These are phyloP conservation scores for Bombycilla garrulus DNA, from an alignment of 2,113 vertebrate species.

Conservation along the genomic window DNA sequence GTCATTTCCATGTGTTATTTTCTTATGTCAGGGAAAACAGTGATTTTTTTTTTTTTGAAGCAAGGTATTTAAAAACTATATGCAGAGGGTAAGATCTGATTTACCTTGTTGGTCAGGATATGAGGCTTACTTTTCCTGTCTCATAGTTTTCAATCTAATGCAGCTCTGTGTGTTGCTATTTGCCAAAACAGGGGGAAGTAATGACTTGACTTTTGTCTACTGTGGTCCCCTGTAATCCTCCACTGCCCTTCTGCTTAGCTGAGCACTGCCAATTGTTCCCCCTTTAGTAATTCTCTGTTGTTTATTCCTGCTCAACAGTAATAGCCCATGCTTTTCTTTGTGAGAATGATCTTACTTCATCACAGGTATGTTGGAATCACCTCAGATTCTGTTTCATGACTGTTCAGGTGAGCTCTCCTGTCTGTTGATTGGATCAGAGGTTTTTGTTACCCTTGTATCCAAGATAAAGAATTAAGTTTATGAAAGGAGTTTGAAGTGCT, in stretches of 20 bases:
- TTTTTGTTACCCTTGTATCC: background rate
- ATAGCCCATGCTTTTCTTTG: background rate
- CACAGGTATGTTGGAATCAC: background rate
- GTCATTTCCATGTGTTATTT: background rate
- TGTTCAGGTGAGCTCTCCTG: background rate
- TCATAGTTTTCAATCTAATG: background rate
- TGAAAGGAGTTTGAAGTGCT: background rate
- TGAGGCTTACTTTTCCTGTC: background rate
- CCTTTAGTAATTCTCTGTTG: background rate
- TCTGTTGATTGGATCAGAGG: background rate
- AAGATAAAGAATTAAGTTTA: background rate
- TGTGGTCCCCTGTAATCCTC: background rate
- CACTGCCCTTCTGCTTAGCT: background rate
- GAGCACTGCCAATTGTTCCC: background rate
- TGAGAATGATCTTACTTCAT: background rate
- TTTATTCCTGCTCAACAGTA: background rate
- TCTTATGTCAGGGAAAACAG: background rate
- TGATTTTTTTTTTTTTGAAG: background rate
- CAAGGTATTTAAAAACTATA: background rate
- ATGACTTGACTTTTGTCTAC: background rate
- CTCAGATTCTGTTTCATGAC: background rate
- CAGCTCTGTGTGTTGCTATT: background rate
- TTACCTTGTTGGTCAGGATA: background rate
- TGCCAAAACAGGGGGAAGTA: background rate
- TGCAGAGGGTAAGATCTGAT: background rate